Evolutionary conservation across 2,888 invertebrate species (phyloP), one percentile per base, ranked within the genome.

Genomic region (Xanthia icteritia): DNA sequence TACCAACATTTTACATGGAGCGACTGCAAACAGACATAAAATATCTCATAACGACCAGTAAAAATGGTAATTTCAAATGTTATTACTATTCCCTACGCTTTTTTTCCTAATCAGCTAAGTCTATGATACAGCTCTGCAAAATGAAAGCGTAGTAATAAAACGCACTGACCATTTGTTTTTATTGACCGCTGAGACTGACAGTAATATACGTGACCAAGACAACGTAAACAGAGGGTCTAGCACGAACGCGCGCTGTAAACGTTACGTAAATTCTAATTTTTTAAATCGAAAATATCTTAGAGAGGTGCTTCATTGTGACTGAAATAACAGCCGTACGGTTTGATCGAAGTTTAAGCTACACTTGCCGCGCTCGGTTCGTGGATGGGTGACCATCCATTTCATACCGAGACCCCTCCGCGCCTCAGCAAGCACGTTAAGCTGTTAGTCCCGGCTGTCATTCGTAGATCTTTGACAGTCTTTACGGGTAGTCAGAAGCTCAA

Each of bases 151-250:
- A 63, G 23, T 15, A 54, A 48, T 48, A 5, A 27, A 48, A 17
- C 17, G 6, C 23, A 48, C 13, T 2, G 9, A 31, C 20, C 2
- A 20, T 58, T 63, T 48, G 64, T 20, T 36, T 17, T 2, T 20
- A 51, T 9, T 20, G 48, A 39, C 65, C 31, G 39, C 36, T 76
- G 17, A 77, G 54, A 69, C 31, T 23, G 36, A 58, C 56, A 65
- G 27, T n/a, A 1, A 42, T 23, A 42, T 23, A 65, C 71, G 58
- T 78, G 78, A 64, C 6, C 31, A 36, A 39, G 39, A 6, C 15
- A 67, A 56, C 61, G 20, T 56, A 56, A 42, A 48, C n/a, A 65
- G 31, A 51, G 5, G 2, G 51, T 48, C 23, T 15, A 5, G 5
- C 17, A 17, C 51, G 17, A 67, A 9, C 31, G 48, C 36, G 51